A percentile compares a stretch with the other conserved stretches of the same genome.
Evolutionary conservation across 2,113 vertebrate species (phyloP).

Genomic region (Collichthys lucidus): DNA sequence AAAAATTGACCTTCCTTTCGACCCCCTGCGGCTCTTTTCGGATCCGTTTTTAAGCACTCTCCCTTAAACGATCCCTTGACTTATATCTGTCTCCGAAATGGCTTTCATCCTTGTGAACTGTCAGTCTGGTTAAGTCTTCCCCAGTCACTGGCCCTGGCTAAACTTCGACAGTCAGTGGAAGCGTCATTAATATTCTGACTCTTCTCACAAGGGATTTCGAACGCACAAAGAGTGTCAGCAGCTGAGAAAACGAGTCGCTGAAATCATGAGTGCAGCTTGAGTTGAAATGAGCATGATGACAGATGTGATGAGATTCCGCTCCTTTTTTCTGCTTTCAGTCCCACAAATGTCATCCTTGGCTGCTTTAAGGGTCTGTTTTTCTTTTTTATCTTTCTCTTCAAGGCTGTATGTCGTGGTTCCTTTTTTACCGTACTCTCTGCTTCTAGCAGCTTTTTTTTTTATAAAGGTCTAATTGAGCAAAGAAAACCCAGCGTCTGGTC

Average conservation of each 20-base stretch:
- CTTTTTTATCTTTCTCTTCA: constrained; percentile 33
- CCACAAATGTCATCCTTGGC: constrained; percentile 37
- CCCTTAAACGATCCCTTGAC: constrained; percentile 53
- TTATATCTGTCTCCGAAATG: constrained; percentile 65
- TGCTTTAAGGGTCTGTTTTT: constrained; percentile 50
- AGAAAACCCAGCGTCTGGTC: constrained; percentile 43
- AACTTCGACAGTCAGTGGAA: constrained; percentile 55
- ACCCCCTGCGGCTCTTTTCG: constrained; percentile 54
- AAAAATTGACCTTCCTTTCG: constrained; percentile 56
- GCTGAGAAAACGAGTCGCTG: constrained; percentile 38
- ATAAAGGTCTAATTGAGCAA: constrained; percentile 55
- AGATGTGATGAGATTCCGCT: constrained; percentile 51
- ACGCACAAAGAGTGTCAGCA: constrained; percentile 41
- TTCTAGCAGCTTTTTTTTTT: background rate
- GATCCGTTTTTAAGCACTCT: constrained; percentile 51
- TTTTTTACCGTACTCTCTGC: constrained; percentile 19
- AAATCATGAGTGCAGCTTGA: constrained; percentile 39
- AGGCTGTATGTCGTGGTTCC: constrained; percentile 13
- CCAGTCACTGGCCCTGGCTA: constrained; percentile 50
- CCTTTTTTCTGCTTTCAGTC: constrained; percentile 44
- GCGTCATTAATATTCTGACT: constrained; percentile 69
- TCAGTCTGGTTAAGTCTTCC: constrained; percentile 64
- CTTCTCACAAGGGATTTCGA: constrained; percentile 56
- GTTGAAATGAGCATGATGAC: constrained; percentile 57
- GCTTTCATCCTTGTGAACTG: constrained; percentile 69